A percentile compares a stretch with the other conserved stretches of the same genome.
Conservation (phyloP, 2,888 invertebrate species). For the Thysanoteuthis rhombus region DNA sequence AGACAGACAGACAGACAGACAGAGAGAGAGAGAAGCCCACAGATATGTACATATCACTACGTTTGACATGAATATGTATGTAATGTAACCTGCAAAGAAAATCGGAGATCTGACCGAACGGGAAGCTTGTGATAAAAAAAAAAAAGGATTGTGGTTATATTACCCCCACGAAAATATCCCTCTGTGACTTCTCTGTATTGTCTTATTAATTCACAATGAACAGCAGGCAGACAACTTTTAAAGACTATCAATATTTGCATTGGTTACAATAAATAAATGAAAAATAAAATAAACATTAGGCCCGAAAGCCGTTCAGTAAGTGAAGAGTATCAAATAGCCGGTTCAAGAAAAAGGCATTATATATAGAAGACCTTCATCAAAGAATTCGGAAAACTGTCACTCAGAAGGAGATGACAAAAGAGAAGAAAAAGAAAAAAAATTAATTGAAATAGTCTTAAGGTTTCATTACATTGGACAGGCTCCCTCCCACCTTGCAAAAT, state of each 20-base stretch:
- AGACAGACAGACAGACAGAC: too few species aligned
- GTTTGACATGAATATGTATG: too few species aligned
- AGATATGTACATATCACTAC: too few species aligned
- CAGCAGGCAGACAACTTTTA: neutral
- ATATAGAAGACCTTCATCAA: neutral
- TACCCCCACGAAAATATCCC: neutral
- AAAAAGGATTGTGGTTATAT: neutral
- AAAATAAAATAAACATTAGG: neutral
- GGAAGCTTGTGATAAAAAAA: neutral
- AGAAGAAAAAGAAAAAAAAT: neutral
- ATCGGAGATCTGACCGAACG: neutral
- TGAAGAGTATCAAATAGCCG: neutral
- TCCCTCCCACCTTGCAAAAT: neutral
- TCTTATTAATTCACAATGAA: constrained; percentile 12
- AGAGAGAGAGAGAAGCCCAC: too few species aligned
- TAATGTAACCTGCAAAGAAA: neutral
- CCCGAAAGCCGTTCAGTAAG: neutral
- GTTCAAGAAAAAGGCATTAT: neutral
- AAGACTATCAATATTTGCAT: neutral
- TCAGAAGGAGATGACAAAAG: neutral
- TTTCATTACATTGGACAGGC: neutral
- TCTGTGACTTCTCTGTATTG: neutral
- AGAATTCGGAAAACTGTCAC: neutral
- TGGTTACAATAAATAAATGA: neutral
- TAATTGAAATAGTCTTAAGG: neutral